Conservation (phyloP, 1,140 invertebrate genomes). For the Calephelis nemesis region DNA sequence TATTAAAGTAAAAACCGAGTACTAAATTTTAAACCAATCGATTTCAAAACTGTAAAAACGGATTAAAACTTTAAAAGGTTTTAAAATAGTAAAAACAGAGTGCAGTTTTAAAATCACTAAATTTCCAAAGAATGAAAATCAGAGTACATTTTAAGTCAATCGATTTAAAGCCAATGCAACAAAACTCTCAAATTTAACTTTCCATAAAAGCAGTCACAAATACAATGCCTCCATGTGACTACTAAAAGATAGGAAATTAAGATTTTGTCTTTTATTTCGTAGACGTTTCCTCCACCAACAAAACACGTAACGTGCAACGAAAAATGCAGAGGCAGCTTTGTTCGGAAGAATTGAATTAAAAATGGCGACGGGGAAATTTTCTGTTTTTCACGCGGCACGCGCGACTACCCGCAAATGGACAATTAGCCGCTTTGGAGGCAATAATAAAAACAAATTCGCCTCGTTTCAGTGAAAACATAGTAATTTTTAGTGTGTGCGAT, state of each 20-base stretch:
- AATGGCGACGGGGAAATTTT: conserved; percentile 55
- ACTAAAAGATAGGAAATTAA: conserved; percentile 57
- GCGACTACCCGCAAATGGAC: conserved; percentile 67
- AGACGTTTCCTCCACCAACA: conserved; percentile 52
- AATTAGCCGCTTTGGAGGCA: conserved; percentile 54
- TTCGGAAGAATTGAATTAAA: conserved; percentile 71
- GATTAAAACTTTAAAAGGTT: too few relatives aligned
- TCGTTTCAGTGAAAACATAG: conserved; percentile 48
- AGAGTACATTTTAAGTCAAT: too few relatives aligned
- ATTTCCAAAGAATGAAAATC: too few relatives aligned
- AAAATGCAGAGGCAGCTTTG: conserved; percentile 68
- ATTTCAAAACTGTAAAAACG: too few relatives aligned
- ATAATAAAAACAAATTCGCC: conserved; percentile 47
- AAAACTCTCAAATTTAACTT: neutral
- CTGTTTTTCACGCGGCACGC: conserved; percentile 61
- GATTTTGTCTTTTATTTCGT: conserved; percentile 52
- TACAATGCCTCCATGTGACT: neutral
- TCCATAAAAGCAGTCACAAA: neutral
- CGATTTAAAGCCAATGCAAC: too few relatives aligned
- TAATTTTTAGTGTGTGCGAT: conserved; percentile 39
- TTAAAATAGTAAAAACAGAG: too few relatives aligned
- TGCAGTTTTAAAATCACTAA: too few relatives aligned
- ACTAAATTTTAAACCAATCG: too few relatives aligned
- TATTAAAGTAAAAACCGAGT: too few relatives aligned
- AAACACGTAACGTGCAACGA: conserved; percentile 51